Base-by-base conservation (phyloP, 1,140 invertebrate species). In the Drosophila insularis region DNA sequence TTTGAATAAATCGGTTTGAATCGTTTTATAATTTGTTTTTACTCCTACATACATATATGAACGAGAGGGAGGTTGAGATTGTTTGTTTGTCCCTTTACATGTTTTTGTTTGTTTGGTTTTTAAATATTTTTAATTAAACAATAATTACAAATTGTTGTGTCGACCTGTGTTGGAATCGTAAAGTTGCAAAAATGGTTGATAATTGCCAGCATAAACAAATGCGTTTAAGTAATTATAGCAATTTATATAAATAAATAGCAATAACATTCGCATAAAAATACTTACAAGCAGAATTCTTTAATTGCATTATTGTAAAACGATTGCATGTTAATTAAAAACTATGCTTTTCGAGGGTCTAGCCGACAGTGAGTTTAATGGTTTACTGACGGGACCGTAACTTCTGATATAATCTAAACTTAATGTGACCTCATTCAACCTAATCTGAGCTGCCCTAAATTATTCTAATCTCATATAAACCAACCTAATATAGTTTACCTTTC, bases 1-100 rank as follows among this genome's bases (percentile, higher is more conserved):
- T 23, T 65, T 14, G 75, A 60, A 75, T 58, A 35, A 50, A 50
- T 50, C 43, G 43, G 43, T 50, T 21, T 50, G 55, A 75, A 75
- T 75, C 73, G 72, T 75, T 75, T 75, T 75, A 63, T 75, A 75
- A 75, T 62, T 46, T 62, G 13, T 31, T 39, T 63, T 14, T 35
- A 11, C 10, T 21, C 14, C 27, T 6, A 27, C 27, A 27, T n/a
- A n/a, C n/a, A n/a, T 37, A 17, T 60, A 10, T 46, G 23, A 39
- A 14, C 11, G 8, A 5, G 13, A 5, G 56, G 63, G 54, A 75
- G 21, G 46, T 55, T 17, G 56, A 62, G 43, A 13, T 14, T 19
- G 32, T 50, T 67, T 66, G 46, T 62, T 70, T 50, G 43, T 62
- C 35, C 35, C 11, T 37, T 37, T 4, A 37, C 11, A 13, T 3